phyloP scores from a whole-genome alignment of 2,888 invertebrate genomes.

The Pachymerium ferrugineum region DNA sequence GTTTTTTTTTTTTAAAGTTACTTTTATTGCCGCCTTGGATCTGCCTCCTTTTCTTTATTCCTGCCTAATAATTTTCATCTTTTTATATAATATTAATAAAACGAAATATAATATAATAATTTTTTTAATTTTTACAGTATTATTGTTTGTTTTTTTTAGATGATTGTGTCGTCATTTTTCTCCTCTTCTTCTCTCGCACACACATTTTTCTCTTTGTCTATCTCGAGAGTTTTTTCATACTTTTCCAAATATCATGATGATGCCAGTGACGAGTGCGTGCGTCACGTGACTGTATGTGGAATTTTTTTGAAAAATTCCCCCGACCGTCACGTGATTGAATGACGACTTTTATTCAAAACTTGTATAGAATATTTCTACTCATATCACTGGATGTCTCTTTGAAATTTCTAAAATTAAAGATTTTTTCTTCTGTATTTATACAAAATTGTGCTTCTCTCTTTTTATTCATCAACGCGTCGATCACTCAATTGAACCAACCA shows the following conservation, averaged over 20 bases:
- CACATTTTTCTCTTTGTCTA: slow-evolving; percentile 27
- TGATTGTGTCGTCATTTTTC: slow-evolving; percentile 22
- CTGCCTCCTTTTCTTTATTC: slow-evolving; percentile 18
- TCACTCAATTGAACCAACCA: neutral
- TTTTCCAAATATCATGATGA: slow-evolving; percentile 27
- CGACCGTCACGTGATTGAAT: slow-evolving; percentile 2
- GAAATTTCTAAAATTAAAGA: slow-evolving; percentile 38
- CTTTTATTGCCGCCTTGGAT: slow-evolving; percentile 23
- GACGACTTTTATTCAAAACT: slow-evolving; percentile 31
- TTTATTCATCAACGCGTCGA: slow-evolving; percentile 19
- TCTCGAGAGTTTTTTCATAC: slow-evolving; percentile 27
- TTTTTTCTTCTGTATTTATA: slow-evolving; percentile 34
- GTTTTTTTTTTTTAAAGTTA: neutral
- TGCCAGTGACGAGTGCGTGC: slow-evolving; percentile 27
- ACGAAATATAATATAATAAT: neutral
- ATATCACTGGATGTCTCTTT: slow-evolving; percentile 38
- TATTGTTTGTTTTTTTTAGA: neutral
- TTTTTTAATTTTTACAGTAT: slow-evolving; percentile 9
- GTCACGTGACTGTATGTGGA: slow-evolving; percentile 25
- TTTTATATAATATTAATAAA: slow-evolving; percentile 23
- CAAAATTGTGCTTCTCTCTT: slow-evolving; percentile 28
- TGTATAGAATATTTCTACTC: slow-evolving; percentile 38
- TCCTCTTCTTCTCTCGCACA: slow-evolving; percentile 20
- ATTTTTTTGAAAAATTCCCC: slow-evolving; percentile 23
- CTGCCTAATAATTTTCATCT: slow-evolving; percentile 8